Evolutionary conservation across 2,888 invertebrate species (phyloP), one percentile per base, ranked within the genome.

Genomic region (Biston betularia): DNA sequence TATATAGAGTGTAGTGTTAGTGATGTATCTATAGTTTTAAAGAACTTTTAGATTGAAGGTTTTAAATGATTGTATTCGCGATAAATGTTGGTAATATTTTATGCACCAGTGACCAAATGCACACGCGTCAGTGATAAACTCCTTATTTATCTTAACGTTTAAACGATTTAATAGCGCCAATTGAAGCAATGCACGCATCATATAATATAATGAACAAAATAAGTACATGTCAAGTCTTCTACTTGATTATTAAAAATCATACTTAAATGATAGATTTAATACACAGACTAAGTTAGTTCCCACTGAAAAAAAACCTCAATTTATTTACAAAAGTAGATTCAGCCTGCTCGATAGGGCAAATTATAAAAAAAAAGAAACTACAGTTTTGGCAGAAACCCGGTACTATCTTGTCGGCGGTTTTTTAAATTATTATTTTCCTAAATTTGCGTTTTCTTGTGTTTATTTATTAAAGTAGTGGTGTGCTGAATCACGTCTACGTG

Each of bases 221-320:
- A 74, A 74, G 74, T 74, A 73, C 74, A 63, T 65, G 60, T 58
- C 60, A 65, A 71, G 73, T 71, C 70, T 70, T 70, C 59, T 49
- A 55, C 62, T 62, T 57, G 50, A 50, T 53, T 60, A 54, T 49
- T 55, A 60, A 24, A 50, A 53, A 58, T 58, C 48, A 63, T 63
- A 67, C 62, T 62, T 62, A 63, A 65, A 62, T 7, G 53, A 52
- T 59, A 50, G 34, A 40, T 55, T 53, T 40, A 9, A 24, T 50
- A n/a, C 24, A 46, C 55, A 7, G 38, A 38, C 9, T 38, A 38
- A 38, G 38, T 9, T 38, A 38, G 38, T 9, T 38, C 38, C 38
- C 6, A 38, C 38, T 38, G 38, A 6, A 38, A 6, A 38, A 24
- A 38, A 38, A 8, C 6, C n/a, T n/a, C n/a, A n/a, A n/a, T n/a